Conservation (phyloP, 2,797 vertebrate species). For the Chelonia mydas region DNA sequence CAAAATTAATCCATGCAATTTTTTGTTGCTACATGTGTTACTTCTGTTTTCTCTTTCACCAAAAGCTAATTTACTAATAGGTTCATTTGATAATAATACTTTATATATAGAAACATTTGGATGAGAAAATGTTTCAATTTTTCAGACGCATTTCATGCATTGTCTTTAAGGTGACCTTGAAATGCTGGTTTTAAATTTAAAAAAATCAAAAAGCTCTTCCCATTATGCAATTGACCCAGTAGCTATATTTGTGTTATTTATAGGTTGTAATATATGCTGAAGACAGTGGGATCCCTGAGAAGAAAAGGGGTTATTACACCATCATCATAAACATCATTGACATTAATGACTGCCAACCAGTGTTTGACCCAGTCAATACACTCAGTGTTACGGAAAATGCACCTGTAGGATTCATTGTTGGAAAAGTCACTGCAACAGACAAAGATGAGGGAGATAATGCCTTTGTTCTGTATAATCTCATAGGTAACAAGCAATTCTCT, state of each 20-base stretch:
- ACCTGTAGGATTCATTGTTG: conserved; percentile 58
- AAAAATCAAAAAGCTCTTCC: background rate
- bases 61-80: background rate
- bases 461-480: conserved; percentile 65
- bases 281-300: conserved; percentile 70
- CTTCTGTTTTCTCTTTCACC: background rate
- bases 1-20: background rate
- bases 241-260: background rate
- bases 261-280: conserved; percentile 75
- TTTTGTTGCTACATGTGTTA: background rate
- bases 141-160: background rate
- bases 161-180: background rate
- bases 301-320: conserved; percentile 74
- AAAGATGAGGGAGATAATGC: conserved; percentile 74
- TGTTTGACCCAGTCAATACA: conserved; percentile 53
- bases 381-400: conserved; percentile 60
- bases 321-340: conserved; percentile 68
- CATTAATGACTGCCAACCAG: conserved; percentile 69
- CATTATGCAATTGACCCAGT: background rate
- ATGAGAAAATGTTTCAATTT: background rate
- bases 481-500: conserved; percentile 60
- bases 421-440: conserved; percentile 69
- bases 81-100: background rate
- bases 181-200: background rate
- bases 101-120: background rate